These are phyloP conservation scores for Mormyrops attenuatus DNA, from an alignment of 2,797 vertebrate genomes.

Conservation along the genomic window DNA sequence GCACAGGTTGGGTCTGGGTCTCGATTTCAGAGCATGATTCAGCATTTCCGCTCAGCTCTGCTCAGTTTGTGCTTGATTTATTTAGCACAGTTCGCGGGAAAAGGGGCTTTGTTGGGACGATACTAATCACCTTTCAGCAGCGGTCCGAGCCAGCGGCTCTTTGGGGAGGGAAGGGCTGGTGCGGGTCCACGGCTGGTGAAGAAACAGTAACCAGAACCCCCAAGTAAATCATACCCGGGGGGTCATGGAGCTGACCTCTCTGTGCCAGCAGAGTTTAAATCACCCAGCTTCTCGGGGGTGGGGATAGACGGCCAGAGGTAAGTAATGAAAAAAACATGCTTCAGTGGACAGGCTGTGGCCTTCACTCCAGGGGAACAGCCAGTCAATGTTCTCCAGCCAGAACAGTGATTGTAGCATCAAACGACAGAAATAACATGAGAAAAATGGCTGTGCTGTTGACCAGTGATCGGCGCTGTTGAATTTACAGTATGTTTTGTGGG, in stretches of 20 bases:
- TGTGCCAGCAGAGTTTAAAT: constrained; percentile 52
- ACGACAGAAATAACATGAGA: not conserved
- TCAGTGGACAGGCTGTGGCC: constrained; percentile 24
- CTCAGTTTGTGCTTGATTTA: constrained; percentile 39
- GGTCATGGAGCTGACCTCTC: constrained; percentile 45
- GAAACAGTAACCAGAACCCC: constrained; percentile 43
- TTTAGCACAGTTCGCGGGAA: constrained; percentile 31
- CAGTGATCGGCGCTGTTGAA: not conserved
- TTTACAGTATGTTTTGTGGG: not conserved
- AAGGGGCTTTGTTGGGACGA: constrained; percentile 27
- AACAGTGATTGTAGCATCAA: not conserved
- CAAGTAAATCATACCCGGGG: constrained; percentile 47
- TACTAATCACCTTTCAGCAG: constrained; percentile 41
- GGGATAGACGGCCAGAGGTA: constrained; percentile 42
- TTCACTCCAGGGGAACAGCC: not conserved
- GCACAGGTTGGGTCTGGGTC: constrained; percentile 13
- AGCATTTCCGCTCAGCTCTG: constrained; percentile 33
- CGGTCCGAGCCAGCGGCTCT: constrained; percentile 39
- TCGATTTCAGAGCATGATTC: constrained; percentile 27
- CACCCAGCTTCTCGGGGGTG: constrained; percentile 39
- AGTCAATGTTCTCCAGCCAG: constrained; percentile 14
- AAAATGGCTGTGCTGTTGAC: not conserved
- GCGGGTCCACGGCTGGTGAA: constrained; percentile 32
- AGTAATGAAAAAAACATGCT: constrained; percentile 50
- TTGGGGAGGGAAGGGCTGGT: constrained; percentile 34